Conservation (phyloP, 1,140 invertebrate genomes). For the Drosophila ironensis region DNA sequence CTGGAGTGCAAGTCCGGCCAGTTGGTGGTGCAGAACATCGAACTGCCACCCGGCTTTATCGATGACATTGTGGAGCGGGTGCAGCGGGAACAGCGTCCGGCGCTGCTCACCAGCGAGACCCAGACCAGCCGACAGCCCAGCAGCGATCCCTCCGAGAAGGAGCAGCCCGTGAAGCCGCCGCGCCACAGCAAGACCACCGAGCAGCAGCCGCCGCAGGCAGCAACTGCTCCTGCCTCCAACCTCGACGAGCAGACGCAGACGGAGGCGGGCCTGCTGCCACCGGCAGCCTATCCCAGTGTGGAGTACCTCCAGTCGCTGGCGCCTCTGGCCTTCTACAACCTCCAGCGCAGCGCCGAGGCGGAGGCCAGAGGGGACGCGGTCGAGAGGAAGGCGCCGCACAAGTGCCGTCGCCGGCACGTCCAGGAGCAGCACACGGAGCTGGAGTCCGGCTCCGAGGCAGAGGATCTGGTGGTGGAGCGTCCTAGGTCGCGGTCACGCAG, state of each 20-base stretch:
- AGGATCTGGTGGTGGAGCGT: constrained; percentile 76
- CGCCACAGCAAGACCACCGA: constrained; percentile 63
- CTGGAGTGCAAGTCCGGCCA: constrained; percentile 85
- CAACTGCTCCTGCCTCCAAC: constrained; percentile 12
- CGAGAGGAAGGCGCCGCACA: constrained; percentile 64
- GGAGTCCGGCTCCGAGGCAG: constrained; percentile 56
- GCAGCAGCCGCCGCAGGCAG: constrained; percentile 41
- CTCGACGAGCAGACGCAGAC: constrained; percentile 76
- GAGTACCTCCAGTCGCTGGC: constrained; percentile 84
- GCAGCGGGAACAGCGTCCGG: constrained; percentile 51
- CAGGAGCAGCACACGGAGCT: constrained; percentile 43
- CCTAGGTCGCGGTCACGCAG: constrained; percentile 72
- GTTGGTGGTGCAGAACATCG: constrained; percentile 85
- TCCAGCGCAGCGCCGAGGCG: constrained; percentile 80
- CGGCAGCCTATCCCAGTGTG: constrained; percentile 82
- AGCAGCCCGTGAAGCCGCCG: constrained; percentile 68
- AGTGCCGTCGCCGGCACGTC: constrained; percentile 70
- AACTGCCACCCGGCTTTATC: constrained; percentile 85
- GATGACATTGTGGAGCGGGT: constrained; percentile 84
- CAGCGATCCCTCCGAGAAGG: constrained; percentile 57
- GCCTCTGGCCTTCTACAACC: constrained; percentile 82
- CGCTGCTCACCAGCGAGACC: constrained; percentile 60
- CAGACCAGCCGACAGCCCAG: constrained; percentile 71
- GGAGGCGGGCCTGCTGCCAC: constrained; percentile 83
- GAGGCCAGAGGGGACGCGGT: constrained; percentile 11